These are phyloP conservation scores for Cyprinodon diabolis DNA, from an alignment of 2,797 vertebrate genomes.

Conservation along the genomic window DNA sequence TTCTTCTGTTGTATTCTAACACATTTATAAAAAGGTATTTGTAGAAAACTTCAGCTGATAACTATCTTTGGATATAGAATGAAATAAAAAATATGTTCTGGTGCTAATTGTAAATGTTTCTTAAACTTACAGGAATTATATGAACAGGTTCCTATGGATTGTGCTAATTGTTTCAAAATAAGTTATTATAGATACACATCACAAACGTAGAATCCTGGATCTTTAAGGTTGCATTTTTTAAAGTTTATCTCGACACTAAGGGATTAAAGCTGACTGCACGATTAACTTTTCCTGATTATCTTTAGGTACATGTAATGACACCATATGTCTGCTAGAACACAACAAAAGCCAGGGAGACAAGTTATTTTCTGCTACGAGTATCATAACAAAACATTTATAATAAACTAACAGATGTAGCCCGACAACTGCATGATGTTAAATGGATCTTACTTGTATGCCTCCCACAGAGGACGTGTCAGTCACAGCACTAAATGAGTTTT, in stretches of 20 bases:
- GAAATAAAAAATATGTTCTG: too few relatives aligned
- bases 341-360: constrained; percentile 1
- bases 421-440: constrained; percentile 32
- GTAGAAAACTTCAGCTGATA: background rate
- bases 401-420: constrained; percentile 12
- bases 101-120: too few relatives aligned
- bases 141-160: background rate
- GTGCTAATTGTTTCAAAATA: background rate
- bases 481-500: constrained; percentile 34
- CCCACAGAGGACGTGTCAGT: constrained; percentile 15
- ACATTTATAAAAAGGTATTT: background rate
- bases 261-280: constrained; percentile 4
- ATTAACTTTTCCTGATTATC: constrained; percentile 5
- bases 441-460: constrained; percentile 1
- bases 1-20: too few relatives aligned
- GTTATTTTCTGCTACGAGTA: constrained; percentile 21
- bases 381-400: constrained; percentile 16
- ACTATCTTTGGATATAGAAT: background rate
- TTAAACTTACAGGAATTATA: background rate
- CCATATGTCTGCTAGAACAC: background rate
- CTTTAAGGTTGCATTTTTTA: background rate
- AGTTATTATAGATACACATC: background rate
- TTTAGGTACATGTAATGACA: constrained; percentile 11
- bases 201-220: background rate
- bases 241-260: constrained; percentile 11